phyloP scores from a whole-genome alignment of 1,140 invertebrate species.

The Dinoponera quadriceps region DNA sequence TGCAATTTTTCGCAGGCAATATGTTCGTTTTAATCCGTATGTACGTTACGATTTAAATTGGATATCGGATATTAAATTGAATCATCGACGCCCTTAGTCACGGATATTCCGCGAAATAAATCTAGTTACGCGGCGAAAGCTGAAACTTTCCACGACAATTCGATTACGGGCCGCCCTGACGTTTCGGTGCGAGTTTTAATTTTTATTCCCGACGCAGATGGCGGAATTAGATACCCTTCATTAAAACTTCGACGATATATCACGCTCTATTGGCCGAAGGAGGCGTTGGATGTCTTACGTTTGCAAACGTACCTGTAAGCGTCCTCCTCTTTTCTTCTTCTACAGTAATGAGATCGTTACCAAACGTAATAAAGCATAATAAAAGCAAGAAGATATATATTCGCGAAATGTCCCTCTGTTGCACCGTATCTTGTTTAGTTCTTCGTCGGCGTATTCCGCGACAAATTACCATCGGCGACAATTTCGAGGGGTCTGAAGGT shows the following conservation, averaged over 20 bases:
- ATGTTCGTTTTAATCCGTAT: slow-evolving; percentile 51
- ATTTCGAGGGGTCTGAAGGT: neutral
- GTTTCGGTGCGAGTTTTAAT: slow-evolving; percentile 58
- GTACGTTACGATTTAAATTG: slow-evolving; percentile 60
- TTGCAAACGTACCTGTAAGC: neutral
- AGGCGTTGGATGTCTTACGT: slow-evolving; percentile 18
- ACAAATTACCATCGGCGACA: neutral
- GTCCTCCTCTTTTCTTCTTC: neutral
- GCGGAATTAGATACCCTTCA: slow-evolving; percentile 55
- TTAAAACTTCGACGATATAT: slow-evolving; percentile 57
- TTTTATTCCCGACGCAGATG: slow-evolving; percentile 42
- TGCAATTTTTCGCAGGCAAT: slow-evolving; percentile 49
- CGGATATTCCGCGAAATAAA: slow-evolving; percentile 57
- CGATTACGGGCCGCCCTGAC: slow-evolving; percentile 49
- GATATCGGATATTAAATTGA: slow-evolving; percentile 61
- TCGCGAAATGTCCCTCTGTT: neutral
- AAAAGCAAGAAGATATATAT: neutral
- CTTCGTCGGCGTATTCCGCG: neutral
- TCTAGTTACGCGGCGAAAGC: slow-evolving; percentile 56
- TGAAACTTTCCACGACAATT: slow-evolving; percentile 60
- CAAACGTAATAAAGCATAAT: slow-evolving; percentile 15
- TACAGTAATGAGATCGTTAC: slow-evolving; percentile 41
- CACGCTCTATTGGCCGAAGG: slow-evolving; percentile 45
- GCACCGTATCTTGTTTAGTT: neutral
- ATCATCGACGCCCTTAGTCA: slow-evolving; percentile 56